Evolutionary conservation across 2,888 invertebrate genomes (phyloP), one percentile per base, ranked within the genome.

Genomic region (Leucophora obtusa): DNA sequence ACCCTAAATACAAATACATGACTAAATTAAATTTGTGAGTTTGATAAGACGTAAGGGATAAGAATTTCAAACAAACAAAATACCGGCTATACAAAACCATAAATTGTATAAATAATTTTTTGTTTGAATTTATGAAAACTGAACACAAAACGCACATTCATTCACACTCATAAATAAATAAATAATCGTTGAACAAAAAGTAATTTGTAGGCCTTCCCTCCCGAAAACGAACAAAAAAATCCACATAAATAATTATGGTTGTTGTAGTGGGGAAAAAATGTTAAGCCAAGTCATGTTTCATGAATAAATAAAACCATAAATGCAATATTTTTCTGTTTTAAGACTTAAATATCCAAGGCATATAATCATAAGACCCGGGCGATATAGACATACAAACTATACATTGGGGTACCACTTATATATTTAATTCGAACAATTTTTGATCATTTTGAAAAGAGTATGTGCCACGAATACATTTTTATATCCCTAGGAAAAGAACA

Each of bases 161-260:
- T 6, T n/a, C n/a, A n/a, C n/a, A n/a, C n/a, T n/a, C n/a, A 38
- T 38, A 0, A 10, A 38, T 47, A n/a, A 14, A 47, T 47, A 47
- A 47, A 47, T 47, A 47, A 47, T n/a, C 43, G 43, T 47, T 6
- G 43, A n/a, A n/a, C n/a, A 47, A 47, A 38, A 47, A 47, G 15
- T n/a, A 47, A 2, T 47, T 47, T 47, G 43, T 43, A 14, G 14
- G 43, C 14, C 14, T 43, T 14, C 11, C 14, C 43, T 5, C 14
- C 14, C 14, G 1, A 43, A 43, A 14, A 43, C 5, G 5, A 43
- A 43, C 9, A 47, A 47, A 47, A 47, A 47, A 14, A 47, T n/a
- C 6, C n/a, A 47, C 56, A 72, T 72, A 72, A 63, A 63, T 72
- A 72, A 72, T 72, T 72, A 72, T 63, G 56, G 56, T 72, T 72